A percentile compares a stretch with the other conserved stretches of the same genome.
These are phyloP conservation scores for Oryctes rhinoceros DNA, from an alignment of 1,140 invertebrate genomes.

Conservation along the genomic window DNA sequence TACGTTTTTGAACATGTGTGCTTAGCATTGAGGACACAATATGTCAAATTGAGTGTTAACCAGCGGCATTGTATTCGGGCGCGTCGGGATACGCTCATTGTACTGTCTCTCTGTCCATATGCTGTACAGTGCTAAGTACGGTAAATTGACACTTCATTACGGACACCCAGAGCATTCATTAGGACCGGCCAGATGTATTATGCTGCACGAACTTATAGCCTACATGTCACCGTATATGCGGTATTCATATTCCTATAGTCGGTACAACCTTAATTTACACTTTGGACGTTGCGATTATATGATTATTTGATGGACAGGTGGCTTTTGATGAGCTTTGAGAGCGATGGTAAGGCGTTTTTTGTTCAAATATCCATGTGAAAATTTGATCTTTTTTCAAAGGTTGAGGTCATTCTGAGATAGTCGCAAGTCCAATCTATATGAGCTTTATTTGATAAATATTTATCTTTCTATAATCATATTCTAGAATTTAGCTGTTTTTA, in stretches of 20 bases:
- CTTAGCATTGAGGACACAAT: slow-evolving; percentile 49
- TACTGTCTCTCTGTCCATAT: slow-evolving; percentile 45
- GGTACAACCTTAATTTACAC: slow-evolving; percentile 14
- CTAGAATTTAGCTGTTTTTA: too few relatives aligned
- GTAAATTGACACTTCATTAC: slow-evolving; percentile 58
- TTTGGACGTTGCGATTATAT: slow-evolving; percentile 4
- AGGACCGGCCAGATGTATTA: slow-evolving; percentile 52
- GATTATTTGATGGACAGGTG: slow-evolving; percentile 19
- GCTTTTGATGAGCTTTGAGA: neutral
- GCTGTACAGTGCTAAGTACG: slow-evolving; percentile 45
- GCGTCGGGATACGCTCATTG: slow-evolving; percentile 32
- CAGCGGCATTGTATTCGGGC: slow-evolving; percentile 44
- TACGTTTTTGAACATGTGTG: slow-evolving; percentile 47
- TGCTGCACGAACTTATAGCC: neutral
- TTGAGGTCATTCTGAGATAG: too few relatives aligned
- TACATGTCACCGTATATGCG: neutral
- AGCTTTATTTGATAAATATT: too few relatives aligned
- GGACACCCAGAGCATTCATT: slow-evolving; percentile 52
- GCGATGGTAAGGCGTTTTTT: neutral
- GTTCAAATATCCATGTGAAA: neutral
- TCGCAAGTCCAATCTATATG: too few relatives aligned
- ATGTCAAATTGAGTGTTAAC: slow-evolving; percentile 60
- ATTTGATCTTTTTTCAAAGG: neutral
- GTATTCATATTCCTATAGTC: neutral
- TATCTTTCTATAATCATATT: too few relatives aligned